These are phyloP conservation scores for Vulpes vulpes DNA, from an alignment of 2,113 vertebrate species.

Conservation along the genomic window DNA sequence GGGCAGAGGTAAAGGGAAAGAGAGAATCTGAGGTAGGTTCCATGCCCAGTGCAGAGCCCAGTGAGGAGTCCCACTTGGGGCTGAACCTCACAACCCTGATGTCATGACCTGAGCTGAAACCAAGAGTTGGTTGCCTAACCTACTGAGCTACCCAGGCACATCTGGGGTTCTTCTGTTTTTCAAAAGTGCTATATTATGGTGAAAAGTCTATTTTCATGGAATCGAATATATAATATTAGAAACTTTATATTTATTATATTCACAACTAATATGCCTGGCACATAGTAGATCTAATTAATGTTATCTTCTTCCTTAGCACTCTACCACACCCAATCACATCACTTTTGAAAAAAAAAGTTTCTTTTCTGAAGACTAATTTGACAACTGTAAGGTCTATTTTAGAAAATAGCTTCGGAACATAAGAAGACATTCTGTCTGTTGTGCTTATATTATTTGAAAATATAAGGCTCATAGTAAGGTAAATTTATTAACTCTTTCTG, in stretches of 20 bases:
- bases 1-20: too few relatives aligned
- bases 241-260: not conserved
- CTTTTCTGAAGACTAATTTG: conserved; percentile 25
- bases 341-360: not conserved
- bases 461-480: not conserved
- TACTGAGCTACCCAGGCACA: too few relatives aligned
- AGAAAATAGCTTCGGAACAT: conserved; percentile 23
- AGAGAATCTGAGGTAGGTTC: too few relatives aligned
- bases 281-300: not conserved
- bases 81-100: too few relatives aligned
- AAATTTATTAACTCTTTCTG: conserved; percentile 7
- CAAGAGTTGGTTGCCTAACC: too few relatives aligned
- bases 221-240: not conserved
- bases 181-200: not conserved
- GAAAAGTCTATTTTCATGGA: not conserved
- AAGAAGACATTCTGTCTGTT: conserved; percentile 31
- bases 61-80: too few relatives aligned
- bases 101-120: too few relatives aligned
- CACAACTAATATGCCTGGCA: not conserved
- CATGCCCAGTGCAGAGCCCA: too few relatives aligned
- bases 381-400: not conserved
- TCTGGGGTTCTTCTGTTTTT: not conserved
- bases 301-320: not conserved
- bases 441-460: conserved; percentile 22
- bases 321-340: not conserved